These are phyloP conservation scores for Paratilapia polleni DNA, from an alignment of 2,113 vertebrate species.

Conservation along the genomic window DNA sequence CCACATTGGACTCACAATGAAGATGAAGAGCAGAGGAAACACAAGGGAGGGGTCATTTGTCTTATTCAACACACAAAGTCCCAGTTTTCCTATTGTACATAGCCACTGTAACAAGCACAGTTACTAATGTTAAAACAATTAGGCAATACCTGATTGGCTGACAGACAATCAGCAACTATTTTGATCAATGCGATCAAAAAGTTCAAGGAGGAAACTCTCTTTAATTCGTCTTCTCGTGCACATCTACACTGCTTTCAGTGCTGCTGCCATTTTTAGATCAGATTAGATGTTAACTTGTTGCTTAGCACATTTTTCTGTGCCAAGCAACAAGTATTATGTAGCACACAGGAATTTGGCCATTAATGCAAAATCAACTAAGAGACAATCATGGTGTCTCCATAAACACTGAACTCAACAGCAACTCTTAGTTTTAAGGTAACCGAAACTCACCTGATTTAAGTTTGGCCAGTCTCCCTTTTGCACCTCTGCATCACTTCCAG, in stretches of 20 bases:
- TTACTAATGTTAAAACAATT: neutral
- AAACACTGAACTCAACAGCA: neutral
- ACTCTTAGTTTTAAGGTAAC: neutral
- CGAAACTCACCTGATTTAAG: neutral
- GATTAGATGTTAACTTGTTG: neutral
- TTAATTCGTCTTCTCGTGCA: neutral
- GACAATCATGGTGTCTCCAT: neutral
- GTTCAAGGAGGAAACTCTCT: neutral
- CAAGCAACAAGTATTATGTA: neutral
- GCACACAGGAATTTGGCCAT: neutral
- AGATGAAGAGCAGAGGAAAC: constrained; percentile 31
- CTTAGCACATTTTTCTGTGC: neutral
- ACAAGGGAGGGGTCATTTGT: constrained; percentile 31
- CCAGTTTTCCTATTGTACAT: neutral
- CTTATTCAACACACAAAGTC: constrained; percentile 1
- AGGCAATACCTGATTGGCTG: neutral
- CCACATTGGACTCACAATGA: constrained; percentile 24
- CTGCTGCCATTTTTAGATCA: neutral
- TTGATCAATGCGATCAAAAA: neutral
- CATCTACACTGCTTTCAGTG: neutral
- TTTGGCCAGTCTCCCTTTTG: neutral
- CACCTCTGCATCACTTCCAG: neutral
- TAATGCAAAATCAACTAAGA: neutral
- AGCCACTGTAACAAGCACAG: neutral
- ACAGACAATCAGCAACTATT: neutral